Evolutionary conservation across 2,888 invertebrate species (phyloP), one percentile per base, ranked within the genome.

Genomic region (Eumacrocentrus americanus): DNA sequence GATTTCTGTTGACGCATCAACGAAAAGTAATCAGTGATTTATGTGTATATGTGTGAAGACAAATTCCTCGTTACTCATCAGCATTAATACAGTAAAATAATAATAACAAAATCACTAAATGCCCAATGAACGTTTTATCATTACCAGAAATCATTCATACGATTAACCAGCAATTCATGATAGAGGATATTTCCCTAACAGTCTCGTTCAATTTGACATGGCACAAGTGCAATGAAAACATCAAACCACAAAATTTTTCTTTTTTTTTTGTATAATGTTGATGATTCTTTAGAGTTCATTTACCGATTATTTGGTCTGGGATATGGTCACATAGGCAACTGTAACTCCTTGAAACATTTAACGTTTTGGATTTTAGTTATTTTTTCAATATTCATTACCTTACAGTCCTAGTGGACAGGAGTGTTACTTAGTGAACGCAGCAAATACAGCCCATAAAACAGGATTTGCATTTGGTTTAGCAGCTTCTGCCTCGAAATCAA

Each of bases 391-490:
- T 66, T 70, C 68, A 57, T n/a, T 29, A 29, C 29, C 29, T 29
- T 29, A 29, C 29, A 29, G 9, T 58, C 59, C 56, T 62, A 67
- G 51, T 61, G 64, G 60, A 51, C 58, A 42, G 60, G 61, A 68
- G 77, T 81, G 85, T 88, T 91, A 98, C 89, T 98, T 98, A 76
- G 94, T 95, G 85, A 98, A 98, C 63, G 98, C 95, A 71, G 97
- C 94, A 83, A 99, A 97, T 62, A 99, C 98, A 56, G 98, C 97
- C 98, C 98, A 99, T 85, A 99, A 91, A 72, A 98, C 90, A 81
- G 98, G 97, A 77, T 91, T 91, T 61, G 92, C 90, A 79, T 92
- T 92, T 47, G 91, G 87, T 83, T 98, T 95, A 83, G 92, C 89
- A 67, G 95, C 91, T 83, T 99, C 98, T 47, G 91, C 90, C 82